Evolutionary conservation across 2,797 vertebrate species (phyloP).

Genomic region (Paguma larvata): DNA sequence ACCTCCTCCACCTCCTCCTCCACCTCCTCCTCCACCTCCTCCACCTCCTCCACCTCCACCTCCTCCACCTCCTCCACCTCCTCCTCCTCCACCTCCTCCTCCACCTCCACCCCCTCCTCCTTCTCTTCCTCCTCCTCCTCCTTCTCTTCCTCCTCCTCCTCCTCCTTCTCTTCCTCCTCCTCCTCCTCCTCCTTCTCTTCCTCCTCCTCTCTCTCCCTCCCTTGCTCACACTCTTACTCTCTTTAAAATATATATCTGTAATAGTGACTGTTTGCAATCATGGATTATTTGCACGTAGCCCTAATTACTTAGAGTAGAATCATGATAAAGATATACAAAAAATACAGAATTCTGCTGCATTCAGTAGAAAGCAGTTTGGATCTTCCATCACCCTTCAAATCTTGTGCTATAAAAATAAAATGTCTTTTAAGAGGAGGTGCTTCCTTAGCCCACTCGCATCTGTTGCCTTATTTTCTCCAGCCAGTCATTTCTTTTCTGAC

Average conservation of each 20-base stretch:
- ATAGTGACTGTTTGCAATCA: background rate
- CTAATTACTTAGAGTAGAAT: background rate
- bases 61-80: too few relatives aligned
- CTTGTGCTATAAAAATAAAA: slow-evolving; percentile 1
- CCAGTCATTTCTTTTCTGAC: background rate
- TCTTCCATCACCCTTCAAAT: background rate
- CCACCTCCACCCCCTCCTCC: too few relatives aligned
- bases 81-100: too few relatives aligned
- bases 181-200: too few relatives aligned
- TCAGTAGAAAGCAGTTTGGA: background rate
- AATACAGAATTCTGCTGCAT: background rate
- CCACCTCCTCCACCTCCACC: too few relatives aligned
- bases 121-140: too few relatives aligned
- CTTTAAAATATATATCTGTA: background rate
- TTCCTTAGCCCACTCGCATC: background rate
- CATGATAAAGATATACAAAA: background rate
- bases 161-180: too few relatives aligned
- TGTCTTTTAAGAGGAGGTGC: background rate
- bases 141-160: too few relatives aligned
- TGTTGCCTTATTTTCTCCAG: background rate
- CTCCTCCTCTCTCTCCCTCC: too few relatives aligned
- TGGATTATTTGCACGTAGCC: background rate
- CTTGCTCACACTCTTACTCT: too few relatives aligned
- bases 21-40: too few relatives aligned
- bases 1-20: too few relatives aligned